phyloP scores from a whole-genome alignment of 2,797 vertebrate genomes.

The Gallinago solitaria region DNA sequence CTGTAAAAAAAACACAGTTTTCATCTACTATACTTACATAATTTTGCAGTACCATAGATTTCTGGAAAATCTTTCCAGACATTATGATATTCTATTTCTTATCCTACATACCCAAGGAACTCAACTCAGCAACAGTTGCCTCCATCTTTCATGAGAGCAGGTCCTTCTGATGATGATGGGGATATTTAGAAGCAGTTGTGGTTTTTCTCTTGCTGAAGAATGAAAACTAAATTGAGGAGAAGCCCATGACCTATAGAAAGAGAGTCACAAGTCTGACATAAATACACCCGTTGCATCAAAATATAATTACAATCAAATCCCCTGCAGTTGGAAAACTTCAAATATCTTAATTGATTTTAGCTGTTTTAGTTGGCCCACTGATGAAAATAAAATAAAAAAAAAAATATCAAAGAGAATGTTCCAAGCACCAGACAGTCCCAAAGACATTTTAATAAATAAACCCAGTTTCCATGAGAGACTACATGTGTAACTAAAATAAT shows the following conservation, averaged over 20 bases:
- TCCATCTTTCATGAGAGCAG: neutral
- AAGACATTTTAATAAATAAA: neutral
- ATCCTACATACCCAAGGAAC: neutral
- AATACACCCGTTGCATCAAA: neutral
- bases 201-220: neutral
- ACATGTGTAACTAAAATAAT: neutral
- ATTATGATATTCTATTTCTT: neutral
- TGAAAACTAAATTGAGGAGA: neutral
- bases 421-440: neutral
- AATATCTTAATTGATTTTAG: neutral
- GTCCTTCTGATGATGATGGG: neutral
- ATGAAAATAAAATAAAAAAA: neutral
- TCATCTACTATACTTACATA: neutral
- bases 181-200: neutral
- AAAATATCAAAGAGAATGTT: neutral
- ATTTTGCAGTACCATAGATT: rapidly evolving
- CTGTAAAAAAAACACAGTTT: neutral
- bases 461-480: neutral
- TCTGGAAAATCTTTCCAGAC: neutral
- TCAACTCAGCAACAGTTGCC: neutral
- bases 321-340: neutral
- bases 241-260: neutral
- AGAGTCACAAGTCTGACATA: neutral
- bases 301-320: neutral
- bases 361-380: neutral